Base-by-base conservation (phyloP, 2,113 vertebrate species). In the Sinosuthora webbiana region DNA sequence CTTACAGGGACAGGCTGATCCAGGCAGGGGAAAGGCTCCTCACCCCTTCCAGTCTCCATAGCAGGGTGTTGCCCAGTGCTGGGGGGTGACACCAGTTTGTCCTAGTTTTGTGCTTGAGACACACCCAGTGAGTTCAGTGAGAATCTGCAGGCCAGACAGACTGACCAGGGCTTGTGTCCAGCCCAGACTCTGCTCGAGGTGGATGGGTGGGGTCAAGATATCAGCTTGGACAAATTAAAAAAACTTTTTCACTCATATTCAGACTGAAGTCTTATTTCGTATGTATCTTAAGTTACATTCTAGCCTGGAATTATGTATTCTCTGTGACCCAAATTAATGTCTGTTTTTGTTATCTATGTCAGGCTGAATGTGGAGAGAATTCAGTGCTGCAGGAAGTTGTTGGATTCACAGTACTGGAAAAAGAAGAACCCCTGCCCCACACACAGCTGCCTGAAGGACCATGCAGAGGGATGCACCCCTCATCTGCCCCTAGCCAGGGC, bases 71-170 rank as follows among this genome's bases (percentile, higher is more conserved):
- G 20, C 27, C 41, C 27, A 17, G 1, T 8, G 25, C 10, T 76
- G 67, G 28, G 28, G 13, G 18, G 5, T 79, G 41, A 65, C 25
- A 65, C 7, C 63, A 83, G 9, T 15, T 83, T 83, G 39, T 19
- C 68, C 12, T 37, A 27, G 11, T 37, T 44, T 45, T 52, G 27
- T 1, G 3, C 21, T 88, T 52, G 17, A 64, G 49, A n/a, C 1
- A 5, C 79, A 35, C 8, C 31, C 42, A 0, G 0, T 1, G 4
- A 52, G 27, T 37, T 53, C 41, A 65, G 53, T 0, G 0, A 49
- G 24, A 18, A n/a, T 44, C 57, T 79, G 18, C 45, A 33, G 68
- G 42, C 22, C 41, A 64, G 77, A 18, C n/a, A 75, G 69, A 53
- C 41, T 35, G 75, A 77, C 25, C 13, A 7, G 27, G 11, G 25